A percentile compares a stretch with the other conserved stretches of the same genome.
These are phyloP conservation scores for Smittia aterrima DNA, from an alignment of 2,888 invertebrate species.

Conservation along the genomic window DNA sequence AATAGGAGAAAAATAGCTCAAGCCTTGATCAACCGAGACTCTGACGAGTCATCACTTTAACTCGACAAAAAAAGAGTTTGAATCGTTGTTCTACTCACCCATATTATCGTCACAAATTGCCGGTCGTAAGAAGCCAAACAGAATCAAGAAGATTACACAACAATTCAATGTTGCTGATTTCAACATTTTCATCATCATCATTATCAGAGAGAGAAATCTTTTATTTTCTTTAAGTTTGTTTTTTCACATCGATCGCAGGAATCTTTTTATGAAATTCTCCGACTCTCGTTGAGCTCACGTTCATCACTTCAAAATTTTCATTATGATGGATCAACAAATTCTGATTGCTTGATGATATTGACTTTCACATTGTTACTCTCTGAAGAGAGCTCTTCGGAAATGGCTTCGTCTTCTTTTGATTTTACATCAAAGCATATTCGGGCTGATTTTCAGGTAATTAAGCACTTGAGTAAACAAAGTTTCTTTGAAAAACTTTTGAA, in stretches of 20 bases:
- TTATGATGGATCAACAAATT: neutral
- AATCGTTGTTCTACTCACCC: slow-evolving; percentile 23
- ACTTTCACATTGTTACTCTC: too few species aligned
- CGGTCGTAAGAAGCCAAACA: neutral
- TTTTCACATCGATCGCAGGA: neutral
- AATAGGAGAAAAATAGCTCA: too few species aligned
- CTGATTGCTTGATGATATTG: neutral
- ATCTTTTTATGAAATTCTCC: neutral
- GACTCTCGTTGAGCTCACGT: slow-evolving; percentile 1
- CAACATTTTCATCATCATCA: slow-evolving; percentile 26
- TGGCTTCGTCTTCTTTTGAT: too few species aligned
- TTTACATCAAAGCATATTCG: too few species aligned
- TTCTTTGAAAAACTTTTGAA: too few species aligned
- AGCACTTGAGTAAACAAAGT: too few species aligned
- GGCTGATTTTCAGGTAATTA: too few species aligned
- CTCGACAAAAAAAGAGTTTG: too few species aligned
- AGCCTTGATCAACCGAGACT: too few species aligned
- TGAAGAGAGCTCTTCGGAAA: too few species aligned
- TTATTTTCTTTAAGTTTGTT: slow-evolving; percentile 5
- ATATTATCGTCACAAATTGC: slow-evolving; percentile 29
- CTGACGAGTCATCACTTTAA: too few species aligned
- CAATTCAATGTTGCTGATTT: slow-evolving; percentile 27
- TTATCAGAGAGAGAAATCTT: slow-evolving; percentile 2
- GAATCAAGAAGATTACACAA: slow-evolving; percentile 27
- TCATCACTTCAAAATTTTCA: neutral